Conservation (phyloP, 37 sponge, comb jelly and placozoan genomes). For the Halisarca cf. caerulea region DNA sequence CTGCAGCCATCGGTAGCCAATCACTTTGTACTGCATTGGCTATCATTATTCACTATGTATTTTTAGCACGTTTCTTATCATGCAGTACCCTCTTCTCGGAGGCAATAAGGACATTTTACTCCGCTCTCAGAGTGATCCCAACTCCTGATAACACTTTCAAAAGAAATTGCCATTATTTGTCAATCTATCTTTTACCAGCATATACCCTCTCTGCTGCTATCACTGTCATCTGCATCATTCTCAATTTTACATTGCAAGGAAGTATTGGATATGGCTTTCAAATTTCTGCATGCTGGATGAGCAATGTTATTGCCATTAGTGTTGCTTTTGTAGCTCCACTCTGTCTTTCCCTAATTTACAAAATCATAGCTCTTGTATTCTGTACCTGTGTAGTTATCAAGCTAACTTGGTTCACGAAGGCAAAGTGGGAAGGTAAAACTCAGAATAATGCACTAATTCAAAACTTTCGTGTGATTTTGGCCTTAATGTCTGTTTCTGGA, state of each 20-base stretch:
- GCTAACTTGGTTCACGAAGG: background rate
- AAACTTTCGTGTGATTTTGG: slow-evolving; percentile 19
- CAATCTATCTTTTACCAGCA: background rate
- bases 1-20: background rate
- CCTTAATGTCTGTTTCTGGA: slow-evolving; percentile 24
- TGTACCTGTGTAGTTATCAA: background rate
- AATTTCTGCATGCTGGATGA: slow-evolving; percentile 45
- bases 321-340: slow-evolving; percentile 41
- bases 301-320: slow-evolving; percentile 20
- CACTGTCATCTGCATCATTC: slow-evolving; percentile 27
- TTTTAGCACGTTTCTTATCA: slow-evolving; percentile 43
- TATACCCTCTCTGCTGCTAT: background rate
- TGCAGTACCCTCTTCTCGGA: slow-evolving; percentile 31
- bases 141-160: background rate
- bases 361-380: background rate
- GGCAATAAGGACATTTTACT: slow-evolving; percentile 1
- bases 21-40: slow-evolving; percentile 27
- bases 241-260: slow-evolving; percentile 31
- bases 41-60: slow-evolving; percentile 39
- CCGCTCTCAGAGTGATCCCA: background rate
- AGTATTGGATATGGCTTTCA: background rate
- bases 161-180: background rate
- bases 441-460: no score
- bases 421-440: no score
- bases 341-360: slow-evolving; percentile 7